Conservation (phyloP, 2,113 vertebrate genomes). For the Ciconia boyciana region DNA sequence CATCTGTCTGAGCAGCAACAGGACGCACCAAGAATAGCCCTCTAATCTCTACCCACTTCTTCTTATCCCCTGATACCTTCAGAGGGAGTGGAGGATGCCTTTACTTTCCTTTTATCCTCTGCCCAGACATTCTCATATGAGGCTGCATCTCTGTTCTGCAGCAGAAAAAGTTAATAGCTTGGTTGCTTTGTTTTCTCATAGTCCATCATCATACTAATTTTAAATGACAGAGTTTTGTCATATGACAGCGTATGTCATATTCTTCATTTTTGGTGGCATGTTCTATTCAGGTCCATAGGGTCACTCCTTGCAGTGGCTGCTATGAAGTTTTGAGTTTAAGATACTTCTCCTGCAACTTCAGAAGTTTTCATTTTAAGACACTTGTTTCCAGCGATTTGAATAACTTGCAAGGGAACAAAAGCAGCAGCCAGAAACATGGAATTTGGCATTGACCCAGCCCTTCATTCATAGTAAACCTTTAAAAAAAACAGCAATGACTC, state of each 20-base stretch:
- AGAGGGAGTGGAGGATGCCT: background rate
- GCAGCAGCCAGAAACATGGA: background rate
- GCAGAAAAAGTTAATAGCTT: background rate
- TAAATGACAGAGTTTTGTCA: background rate
- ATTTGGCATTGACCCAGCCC: background rate
- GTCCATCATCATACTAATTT: background rate
- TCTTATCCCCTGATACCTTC: constrained; percentile 1
- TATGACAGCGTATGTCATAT: background rate
- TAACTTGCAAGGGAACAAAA: background rate
- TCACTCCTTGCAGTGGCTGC: background rate
- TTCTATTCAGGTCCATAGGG: background rate
- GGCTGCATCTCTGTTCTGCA: background rate
- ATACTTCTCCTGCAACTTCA: background rate
- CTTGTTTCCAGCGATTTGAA: background rate
- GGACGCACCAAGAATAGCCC: constrained; percentile 11
- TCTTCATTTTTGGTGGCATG: background rate
- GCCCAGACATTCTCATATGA: background rate
- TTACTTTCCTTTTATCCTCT: constrained; percentile 24
- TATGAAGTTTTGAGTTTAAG: background rate
- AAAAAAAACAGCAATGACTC: background rate
- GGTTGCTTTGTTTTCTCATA: background rate
- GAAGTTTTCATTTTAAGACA: background rate
- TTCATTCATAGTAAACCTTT: constrained; percentile 13
- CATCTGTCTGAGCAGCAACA: background rate
- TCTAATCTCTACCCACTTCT: constrained; percentile 3